Evolutionary conservation across 2,113 vertebrate genomes (phyloP), one percentile per base, ranked within the genome.

Genomic region (Gasterosteus aculeatus): DNA sequence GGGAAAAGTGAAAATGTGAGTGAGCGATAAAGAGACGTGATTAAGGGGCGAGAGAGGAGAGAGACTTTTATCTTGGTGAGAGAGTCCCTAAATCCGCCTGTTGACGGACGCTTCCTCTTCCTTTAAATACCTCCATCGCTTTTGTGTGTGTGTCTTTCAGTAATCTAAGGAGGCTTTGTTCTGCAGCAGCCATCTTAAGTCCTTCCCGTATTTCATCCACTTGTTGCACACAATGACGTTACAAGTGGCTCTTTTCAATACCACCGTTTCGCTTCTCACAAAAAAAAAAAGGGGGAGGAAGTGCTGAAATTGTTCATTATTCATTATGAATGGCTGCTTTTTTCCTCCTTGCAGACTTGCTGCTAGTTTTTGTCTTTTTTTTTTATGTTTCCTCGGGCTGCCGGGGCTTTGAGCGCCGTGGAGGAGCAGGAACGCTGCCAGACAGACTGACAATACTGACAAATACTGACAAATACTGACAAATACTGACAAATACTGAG

Each of bases 61-160:
- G 76, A 82, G 80, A 68, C 86, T 86, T 85, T 82, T 75, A 89
- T 89, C 84, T 82, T 11, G 69, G 71, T 81, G 76, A 84, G 71
- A 76, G 72, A 82, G 82, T 81, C 71, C 33, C 69, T 71, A 87
- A 89, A 88, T 89, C 87, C 85, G 78, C 49, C 69, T 69, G 85
- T 7, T 90, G 90, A 91, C 72, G 75, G 87, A 91, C 84, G 62
- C 88, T 87, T 89, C 90, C 89, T 84, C 85, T 87, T 84, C 71
- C 72, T 82, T 86, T 77, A 87, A 90, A 89, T 85, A 73, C 83
- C 78, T 86, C 78, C 58, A 75, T 85, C 85, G 67, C 86, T 70
- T 58, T 89, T 82, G 88, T 89, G 60, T 75, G 76, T 54, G 76
- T 44, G 31, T 82, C 5, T 69, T 31, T 72, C 54, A 65, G 63